phyloP scores from a whole-genome alignment of 2,797 vertebrate genomes.

The Tenualosa thibaudeaui region DNA sequence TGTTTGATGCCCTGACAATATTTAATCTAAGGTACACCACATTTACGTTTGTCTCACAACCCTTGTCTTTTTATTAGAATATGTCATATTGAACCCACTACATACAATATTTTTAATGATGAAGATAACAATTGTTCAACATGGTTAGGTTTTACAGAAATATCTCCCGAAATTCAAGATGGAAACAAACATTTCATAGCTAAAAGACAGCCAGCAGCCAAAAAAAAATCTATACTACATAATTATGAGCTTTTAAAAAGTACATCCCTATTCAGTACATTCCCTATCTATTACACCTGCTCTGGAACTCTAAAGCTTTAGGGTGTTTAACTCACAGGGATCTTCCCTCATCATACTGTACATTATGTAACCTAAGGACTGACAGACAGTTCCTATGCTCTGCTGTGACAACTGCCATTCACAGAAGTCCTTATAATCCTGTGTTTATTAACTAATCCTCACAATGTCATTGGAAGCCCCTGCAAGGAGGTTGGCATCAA shows the following conservation, averaged over 20 bases:
- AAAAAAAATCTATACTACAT: not conserved
- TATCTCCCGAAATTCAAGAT: not conserved
- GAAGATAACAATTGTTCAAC: not conserved
- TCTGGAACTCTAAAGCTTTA: not conserved
- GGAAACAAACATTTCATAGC: not conserved
- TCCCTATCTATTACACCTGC: not conserved
- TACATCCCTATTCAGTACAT: not conserved
- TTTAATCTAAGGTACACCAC: conserved; percentile 24
- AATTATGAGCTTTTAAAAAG: not conserved
- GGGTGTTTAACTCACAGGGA: not conserved
- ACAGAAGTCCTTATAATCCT: not conserved
- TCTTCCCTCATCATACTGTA: not conserved
- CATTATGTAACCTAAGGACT: not conserved
- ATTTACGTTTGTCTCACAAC: not conserved
- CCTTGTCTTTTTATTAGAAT: too few relatives aligned
- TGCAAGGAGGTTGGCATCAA: not conserved
- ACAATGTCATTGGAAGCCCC: not conserved
- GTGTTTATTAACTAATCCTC: conserved; percentile 22
- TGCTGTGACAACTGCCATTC: conserved; percentile 27
- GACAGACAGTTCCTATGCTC: not conserved
- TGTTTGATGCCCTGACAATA: conserved; percentile 49
- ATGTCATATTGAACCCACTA: not conserved
- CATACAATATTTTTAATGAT: not conserved
- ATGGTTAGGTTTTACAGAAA: not conserved
- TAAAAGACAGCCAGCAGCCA: not conserved